Percentiles rank a stretch among this genome's conserved stretches.
These are phyloP conservation scores for Taeniopygia guttata DNA, from an alignment of 2,797 vertebrate species.

Conservation along the genomic window DNA sequence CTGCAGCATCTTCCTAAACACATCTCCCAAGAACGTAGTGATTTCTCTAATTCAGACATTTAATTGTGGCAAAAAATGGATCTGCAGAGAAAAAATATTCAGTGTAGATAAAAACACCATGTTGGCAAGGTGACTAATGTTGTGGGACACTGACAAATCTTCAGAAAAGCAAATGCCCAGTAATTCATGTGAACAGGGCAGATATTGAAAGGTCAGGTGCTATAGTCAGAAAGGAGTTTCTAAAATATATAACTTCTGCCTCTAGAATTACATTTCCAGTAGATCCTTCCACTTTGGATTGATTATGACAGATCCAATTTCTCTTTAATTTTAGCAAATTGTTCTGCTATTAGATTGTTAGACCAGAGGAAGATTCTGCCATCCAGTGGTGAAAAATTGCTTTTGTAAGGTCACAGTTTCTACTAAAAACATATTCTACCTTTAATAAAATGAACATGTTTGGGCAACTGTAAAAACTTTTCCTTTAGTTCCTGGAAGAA, in stretches of 20 bases:
- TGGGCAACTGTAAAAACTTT: not conserved
- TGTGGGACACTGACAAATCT: not conserved
- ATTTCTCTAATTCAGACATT: not conserved
- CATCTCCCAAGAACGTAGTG: not conserved
- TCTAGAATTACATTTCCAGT: slow-evolving; percentile 28
- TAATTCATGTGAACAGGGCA: not conserved
- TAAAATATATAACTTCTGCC: slow-evolving; percentile 2
- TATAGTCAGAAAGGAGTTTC: not conserved
- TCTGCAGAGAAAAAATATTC: not conserved
- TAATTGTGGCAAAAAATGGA: not conserved
- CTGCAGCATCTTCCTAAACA: not conserved
- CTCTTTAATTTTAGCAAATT: slow-evolving; percentile 30
- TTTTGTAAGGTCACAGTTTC: not conserved
- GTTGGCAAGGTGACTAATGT: not conserved
- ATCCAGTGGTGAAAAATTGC: slow-evolving; percentile 52
- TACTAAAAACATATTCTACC: not conserved
- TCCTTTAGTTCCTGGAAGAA: not conserved
- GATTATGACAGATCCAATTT: slow-evolving; percentile 25
- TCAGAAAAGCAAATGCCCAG: not conserved
- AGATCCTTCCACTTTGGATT: slow-evolving; percentile 27
- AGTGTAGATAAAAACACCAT: not conserved
- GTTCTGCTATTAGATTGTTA: not conserved
- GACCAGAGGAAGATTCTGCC: slow-evolving; percentile 59
- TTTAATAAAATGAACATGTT: not conserved
- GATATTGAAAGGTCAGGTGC: slow-evolving; percentile 15